Evolutionary conservation across 2,113 vertebrate genomes (phyloP).

Genomic region (Stigmatopora nigra): DNA sequence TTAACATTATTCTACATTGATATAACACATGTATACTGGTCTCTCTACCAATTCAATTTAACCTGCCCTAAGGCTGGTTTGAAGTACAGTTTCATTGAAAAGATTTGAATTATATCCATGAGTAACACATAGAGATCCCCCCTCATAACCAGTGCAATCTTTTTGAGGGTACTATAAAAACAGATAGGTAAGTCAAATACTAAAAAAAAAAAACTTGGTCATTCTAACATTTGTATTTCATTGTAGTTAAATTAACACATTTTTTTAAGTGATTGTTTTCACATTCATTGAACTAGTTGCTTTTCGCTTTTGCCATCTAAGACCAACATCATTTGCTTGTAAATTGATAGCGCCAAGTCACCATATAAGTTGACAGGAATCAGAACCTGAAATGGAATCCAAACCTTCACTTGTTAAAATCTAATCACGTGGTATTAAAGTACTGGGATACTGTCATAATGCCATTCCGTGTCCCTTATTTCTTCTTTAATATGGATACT

Average conservation of each 20-base stretch:
- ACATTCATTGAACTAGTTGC: background rate
- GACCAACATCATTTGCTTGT: background rate
- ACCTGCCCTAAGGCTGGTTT: conserved; percentile 1
- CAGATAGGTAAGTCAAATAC: background rate
- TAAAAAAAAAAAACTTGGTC: background rate
- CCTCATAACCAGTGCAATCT: too few species aligned
- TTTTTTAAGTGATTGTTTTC: too few species aligned
- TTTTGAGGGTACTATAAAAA: too few species aligned
- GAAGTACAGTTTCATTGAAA: conserved; percentile 18
- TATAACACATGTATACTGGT: conserved; percentile 22
- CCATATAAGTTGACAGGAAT: background rate
- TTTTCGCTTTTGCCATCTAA: background rate
- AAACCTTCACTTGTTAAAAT: background rate
- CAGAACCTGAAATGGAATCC: background rate
- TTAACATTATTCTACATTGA: conserved; percentile 13
- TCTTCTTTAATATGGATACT: conserved; percentile 4
- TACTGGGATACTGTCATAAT: too few species aligned
- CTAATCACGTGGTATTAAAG: background rate
- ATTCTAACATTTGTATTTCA: background rate
- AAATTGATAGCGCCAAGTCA: background rate
- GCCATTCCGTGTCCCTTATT: too few species aligned
- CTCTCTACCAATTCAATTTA: conserved; percentile 40
- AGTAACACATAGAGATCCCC: conserved; percentile 20
- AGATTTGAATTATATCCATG: conserved; percentile 25
- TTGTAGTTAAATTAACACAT: background rate